Evolutionary conservation across 1,140 invertebrate species (phyloP), one percentile per base, ranked within the genome.

Genomic region (Atopsyche davidsoni): DNA sequence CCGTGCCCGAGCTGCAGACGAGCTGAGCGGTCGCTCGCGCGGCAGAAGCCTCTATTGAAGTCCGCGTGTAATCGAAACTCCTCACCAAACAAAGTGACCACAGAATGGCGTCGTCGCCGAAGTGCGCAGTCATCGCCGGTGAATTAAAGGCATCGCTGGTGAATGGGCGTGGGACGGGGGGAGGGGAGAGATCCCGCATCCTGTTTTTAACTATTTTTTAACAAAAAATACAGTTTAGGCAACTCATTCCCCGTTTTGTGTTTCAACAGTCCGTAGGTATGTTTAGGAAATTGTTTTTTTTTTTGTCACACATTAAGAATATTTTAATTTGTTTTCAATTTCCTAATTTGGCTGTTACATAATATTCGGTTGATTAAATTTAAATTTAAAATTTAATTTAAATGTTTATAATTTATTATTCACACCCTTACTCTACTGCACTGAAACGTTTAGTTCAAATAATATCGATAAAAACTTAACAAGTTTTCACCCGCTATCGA

Each of bases 31-130:
- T 3, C 22, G 42, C 48, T 48, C 52, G 49, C 47, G 48, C 24
- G 43, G 38, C 48, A 24, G 41, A 24, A 22, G 21, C 38, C 24
- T 21, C 34, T 38, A 49, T 48, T 42, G 52, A 44, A 43, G 38
- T 38, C 43, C 40, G 45, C 40, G 38, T 44, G 48, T 43, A 56
- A 57, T 34, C 50, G 46, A 57, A 53, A 57, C 55, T 53, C 55
- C 52, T 57, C 55, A 50, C 50, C 42, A 43, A 50, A 52, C 55
- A 57, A 57, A 52, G 44, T 52, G 41, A 51, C 43, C 38, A 51
- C 49, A 36, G 47, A 57, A 57, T 13, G 32, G 19, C 41, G 32
- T 42, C 46, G 47, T 51, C 45, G 40, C 31, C 43, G 46, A 55
- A 51, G 1, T 49, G 55, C 40, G 50, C 50, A 57, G 17, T 57